Percentiles rank a stretch among this genome's conserved stretches.
These are phyloP conservation scores for Achroia grisella DNA, from an alignment of 1,140 invertebrate species.

Conservation along the genomic window DNA sequence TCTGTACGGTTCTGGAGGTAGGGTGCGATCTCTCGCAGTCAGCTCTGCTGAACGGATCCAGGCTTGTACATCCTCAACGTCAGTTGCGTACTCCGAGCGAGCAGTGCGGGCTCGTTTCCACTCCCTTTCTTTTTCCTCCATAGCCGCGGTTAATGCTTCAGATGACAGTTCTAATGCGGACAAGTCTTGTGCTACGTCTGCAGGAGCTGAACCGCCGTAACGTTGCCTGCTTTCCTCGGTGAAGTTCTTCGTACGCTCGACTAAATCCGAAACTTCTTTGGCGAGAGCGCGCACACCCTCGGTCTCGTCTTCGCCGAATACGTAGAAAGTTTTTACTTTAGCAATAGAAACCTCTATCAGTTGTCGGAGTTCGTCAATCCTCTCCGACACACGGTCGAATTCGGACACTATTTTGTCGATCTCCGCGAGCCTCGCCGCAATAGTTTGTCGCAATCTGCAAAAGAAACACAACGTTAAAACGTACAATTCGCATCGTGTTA, in stretches of 20 bases:
- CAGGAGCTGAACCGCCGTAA: constrained; percentile 81
- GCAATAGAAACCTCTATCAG: constrained; percentile 77
- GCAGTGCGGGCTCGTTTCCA: constrained; percentile 88
- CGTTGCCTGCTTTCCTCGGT: constrained; percentile 78
- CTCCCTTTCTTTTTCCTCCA: constrained; percentile 91
- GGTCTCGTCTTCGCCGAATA: constrained; percentile 80
- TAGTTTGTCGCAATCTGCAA: constrained; percentile 69
- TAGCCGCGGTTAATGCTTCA: constrained; percentile 82
- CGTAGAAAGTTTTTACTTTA: constrained; percentile 80
- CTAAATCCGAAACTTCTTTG: constrained; percentile 73
- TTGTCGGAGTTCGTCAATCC: constrained; percentile 78
- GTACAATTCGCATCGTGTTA: constrained; percentile 22
- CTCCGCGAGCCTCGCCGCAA: constrained; percentile 68
- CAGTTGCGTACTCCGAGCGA: constrained; percentile 84
- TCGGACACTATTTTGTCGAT: constrained; percentile 65
- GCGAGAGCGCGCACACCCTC: constrained; percentile 71
- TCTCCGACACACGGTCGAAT: constrained; percentile 73
- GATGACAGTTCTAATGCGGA: constrained; percentile 85
- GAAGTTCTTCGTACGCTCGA: constrained; percentile 77
- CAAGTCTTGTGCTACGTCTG: constrained; percentile 83
- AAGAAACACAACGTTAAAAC: constrained; percentile 37
- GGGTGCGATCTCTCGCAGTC: constrained; percentile 85
- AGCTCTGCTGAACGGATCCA: constrained; percentile 90
- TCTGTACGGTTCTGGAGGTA: constrained; percentile 84
- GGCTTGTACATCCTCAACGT: constrained; percentile 85